Base-by-base conservation (phyloP, 2,113 vertebrate genomes). In the Festucalex cinctus region DNA sequence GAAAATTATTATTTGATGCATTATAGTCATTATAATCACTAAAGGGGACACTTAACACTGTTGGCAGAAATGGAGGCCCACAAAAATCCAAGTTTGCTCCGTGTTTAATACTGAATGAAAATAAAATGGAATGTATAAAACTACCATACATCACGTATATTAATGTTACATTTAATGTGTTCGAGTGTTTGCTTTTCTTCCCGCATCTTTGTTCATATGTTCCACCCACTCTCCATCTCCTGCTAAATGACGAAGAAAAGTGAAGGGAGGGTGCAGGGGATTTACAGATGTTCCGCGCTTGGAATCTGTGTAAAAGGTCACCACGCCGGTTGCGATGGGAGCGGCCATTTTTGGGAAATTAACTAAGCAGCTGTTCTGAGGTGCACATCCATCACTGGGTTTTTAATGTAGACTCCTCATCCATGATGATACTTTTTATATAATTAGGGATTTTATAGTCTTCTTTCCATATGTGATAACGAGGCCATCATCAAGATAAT, bases 251-350 rank as follows among this genome's bases (percentile, higher is more conserved):
- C 71, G 69, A 51, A 46, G 59, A 65, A 51, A 66, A 74, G 67
- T 14, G n/a, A 53, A 57, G 71, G 68, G 69, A 43, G 24, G 10
- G 51, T 54, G 6, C 66, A 62, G 62, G 35, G 51, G 73, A 74
- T 76, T 75, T 88, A 80, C 88, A 91, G 88, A 91, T 90, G 87
- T 88, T 89, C 74, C 57, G 56, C 46, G 66, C 86, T 81, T 59
- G 74, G 86, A 90, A 92, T 90, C 72, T 91, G 80, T 89, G 91
- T 89, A 80, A 92, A 91, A 90, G 90, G 86, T 92, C 76, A 68
- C n/a, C 28, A 51, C 63, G 70, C 81, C 66, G 73, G 59, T 53
- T 26, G 20, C 41, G 54, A 70, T 69, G 83, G 74, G 75, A 76
- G 79, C 32, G 49, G 73, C 72, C 86, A 78, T 83, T 70, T n/a